Evolutionary conservation across 2,113 vertebrate genomes (phyloP).

Genomic region (Cynoglossus semilaevis): DNA sequence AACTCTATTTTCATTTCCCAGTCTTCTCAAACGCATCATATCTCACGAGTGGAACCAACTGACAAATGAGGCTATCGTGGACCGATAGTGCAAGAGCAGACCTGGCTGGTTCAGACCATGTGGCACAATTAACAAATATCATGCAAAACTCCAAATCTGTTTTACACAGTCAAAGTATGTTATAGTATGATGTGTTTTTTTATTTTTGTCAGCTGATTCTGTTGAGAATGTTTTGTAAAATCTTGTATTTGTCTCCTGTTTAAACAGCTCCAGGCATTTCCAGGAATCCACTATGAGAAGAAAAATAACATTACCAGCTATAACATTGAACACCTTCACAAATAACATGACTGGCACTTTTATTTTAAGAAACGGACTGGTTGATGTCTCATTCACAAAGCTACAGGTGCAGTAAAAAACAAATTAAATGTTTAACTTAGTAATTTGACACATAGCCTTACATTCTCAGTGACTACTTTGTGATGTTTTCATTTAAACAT

Average conservation of each 20-base stretch:
- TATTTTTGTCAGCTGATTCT: background rate
- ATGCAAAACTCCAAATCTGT: constrained; percentile 87
- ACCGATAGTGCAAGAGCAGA: constrained; percentile 83
- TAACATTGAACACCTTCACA: constrained; percentile 82
- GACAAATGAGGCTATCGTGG: constrained; percentile 83
- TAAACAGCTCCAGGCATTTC: constrained; percentile 73
- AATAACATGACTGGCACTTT: constrained; percentile 91
- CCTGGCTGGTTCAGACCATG: constrained; percentile 89
- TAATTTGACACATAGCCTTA: background rate
- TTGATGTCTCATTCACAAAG: constrained; percentile 93
- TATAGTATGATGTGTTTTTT: no score
- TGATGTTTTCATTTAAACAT: background rate
- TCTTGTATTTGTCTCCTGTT: background rate
- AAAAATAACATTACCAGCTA: constrained; percentile 77
- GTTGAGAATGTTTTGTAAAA: no score
- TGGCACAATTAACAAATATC: constrained; percentile 89
- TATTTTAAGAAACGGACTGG: constrained; percentile 91
- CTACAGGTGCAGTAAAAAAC: constrained; percentile 81
- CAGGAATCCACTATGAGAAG: constrained; percentile 72
- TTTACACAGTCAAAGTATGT: constrained; percentile 87
- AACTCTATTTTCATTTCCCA: constrained; percentile 44
- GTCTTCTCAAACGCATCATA: constrained; percentile 87
- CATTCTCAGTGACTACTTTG: no score
- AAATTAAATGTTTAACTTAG: background rate
- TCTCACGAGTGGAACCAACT: constrained; percentile 90